Percentiles rank a stretch among this genome's conserved stretches.
Conservation (phyloP, 2,797 vertebrate genomes). For the Aratinga solstitialis region DNA sequence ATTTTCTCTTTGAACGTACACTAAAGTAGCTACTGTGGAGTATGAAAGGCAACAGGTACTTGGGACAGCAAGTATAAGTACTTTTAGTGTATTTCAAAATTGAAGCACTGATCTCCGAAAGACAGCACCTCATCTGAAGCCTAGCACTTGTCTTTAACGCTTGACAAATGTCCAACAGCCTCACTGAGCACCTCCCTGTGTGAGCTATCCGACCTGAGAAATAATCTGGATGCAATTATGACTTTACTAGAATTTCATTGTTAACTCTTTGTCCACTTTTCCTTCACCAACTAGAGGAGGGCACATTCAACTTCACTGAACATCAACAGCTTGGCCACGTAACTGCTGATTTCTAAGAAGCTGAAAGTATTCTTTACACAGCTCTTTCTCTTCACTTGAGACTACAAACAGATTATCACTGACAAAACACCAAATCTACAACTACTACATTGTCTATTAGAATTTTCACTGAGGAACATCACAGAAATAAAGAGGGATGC, state of each 20-base stretch:
- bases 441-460: neutral
- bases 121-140: neutral
- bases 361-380: neutral
- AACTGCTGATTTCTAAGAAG: neutral
- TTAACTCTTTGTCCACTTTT: neutral
- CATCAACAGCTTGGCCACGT: neutral
- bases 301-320: neutral
- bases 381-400: neutral
- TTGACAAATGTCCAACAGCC: accelerated
- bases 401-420: neutral
- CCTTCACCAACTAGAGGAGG: neutral
- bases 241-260: neutral
- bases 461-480: neutral
- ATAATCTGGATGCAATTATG: neutral
- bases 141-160: neutral
- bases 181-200: neutral
- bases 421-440: neutral
- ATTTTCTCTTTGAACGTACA: neutral
- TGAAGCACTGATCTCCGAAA: neutral
- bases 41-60: neutral
- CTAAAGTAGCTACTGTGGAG: neutral
- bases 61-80: accelerated
- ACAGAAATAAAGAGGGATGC: neutral
- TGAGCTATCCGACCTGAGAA: neutral
- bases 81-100: neutral